Base-by-base conservation (phyloP, 1,140 invertebrate species). In the Drepana arcuata region DNA sequence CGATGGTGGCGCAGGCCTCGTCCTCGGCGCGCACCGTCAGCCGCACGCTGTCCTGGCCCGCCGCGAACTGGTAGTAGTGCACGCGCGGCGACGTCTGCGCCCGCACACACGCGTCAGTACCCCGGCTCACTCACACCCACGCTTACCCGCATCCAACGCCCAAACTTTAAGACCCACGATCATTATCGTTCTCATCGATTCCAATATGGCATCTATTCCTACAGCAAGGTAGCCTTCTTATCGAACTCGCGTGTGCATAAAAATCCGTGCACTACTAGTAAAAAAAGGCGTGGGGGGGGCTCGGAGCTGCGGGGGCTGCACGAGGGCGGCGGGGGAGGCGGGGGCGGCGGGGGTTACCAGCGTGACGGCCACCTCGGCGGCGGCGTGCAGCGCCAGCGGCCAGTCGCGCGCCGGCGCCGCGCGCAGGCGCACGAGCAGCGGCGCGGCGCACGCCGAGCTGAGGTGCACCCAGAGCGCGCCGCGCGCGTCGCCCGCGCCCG, bases 1-100 rank as follows among this genome's bases (percentile, higher is more conserved):
- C 57, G 38, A 78, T 34, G 23, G 59, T 61, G 16, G 70, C 73
- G 49, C 71, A 81, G 10, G 63, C 39, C 34, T 70, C 58, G 46
- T 63, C 65, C 0, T 57, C 49, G 2, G 77, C 70, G 7, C 41
- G 31, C n/a, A 69, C 49, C 10, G 60, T 41, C 6, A 78, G 59
- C 7, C 69, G 68, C 47, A 74, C 71, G 41, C 52, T 58, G 5
- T 34, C 11, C 55, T 72, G 60, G 0, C 34, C 66, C 15, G 47
- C 61, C 1, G 1, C 15, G 50, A 69, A 74, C n/a, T 11, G 12
- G 56, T 74, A 81, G 32, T 48, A 32, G 29, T 58, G 35, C 31
- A 72, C 65, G 5, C 53, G 49, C 2, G 75, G 64, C 12, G 60
- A 30, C 4, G 44, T 53, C 71, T 78, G 59, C 14, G 28, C 29